phyloP scores from a whole-genome alignment of 2,113 vertebrate genomes.

The Garra rufa region DNA sequence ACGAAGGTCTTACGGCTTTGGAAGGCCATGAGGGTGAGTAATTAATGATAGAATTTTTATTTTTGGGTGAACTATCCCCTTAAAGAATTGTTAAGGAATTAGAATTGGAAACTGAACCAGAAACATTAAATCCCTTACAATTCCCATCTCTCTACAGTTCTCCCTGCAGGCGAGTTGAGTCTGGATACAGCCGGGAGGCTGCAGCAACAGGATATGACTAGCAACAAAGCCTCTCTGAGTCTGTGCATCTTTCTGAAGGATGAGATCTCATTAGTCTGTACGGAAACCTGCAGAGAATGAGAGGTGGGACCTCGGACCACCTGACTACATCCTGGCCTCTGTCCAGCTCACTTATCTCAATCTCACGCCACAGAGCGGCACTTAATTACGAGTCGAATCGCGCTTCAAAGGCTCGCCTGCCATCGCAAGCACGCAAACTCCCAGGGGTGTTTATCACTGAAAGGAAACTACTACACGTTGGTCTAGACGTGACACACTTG shows the following conservation, averaged over 20 bases:
- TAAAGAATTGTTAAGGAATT: neutral
- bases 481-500: slow-evolving; percentile 12
- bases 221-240: slow-evolving; percentile 49
- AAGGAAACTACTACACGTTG: neutral
- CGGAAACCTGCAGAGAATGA: slow-evolving; percentile 66
- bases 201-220: slow-evolving; percentile 41
- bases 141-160: neutral
- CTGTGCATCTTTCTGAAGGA: slow-evolving; percentile 62
- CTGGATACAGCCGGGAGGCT: slow-evolving; percentile 24
- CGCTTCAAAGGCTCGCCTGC: slow-evolving; percentile 39
- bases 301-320: slow-evolving; percentile 42
- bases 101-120: neutral
- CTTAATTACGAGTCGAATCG: slow-evolving; percentile 48
- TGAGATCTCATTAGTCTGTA: slow-evolving; percentile 73
- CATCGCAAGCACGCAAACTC: slow-evolving; percentile 11
- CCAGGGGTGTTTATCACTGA: slow-evolving; percentile 3
- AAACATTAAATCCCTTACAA: neutral
- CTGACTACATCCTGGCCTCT: slow-evolving; percentile 44
- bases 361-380: slow-evolving; percentile 48
- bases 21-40: too few species aligned
- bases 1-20: too few species aligned
- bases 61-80: too few species aligned
- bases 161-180: neutral
- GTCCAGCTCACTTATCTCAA: slow-evolving; percentile 58
- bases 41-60: too few species aligned